Conservation (phyloP, 2,888 invertebrate genomes). For the Flexamia atlantica region DNA sequence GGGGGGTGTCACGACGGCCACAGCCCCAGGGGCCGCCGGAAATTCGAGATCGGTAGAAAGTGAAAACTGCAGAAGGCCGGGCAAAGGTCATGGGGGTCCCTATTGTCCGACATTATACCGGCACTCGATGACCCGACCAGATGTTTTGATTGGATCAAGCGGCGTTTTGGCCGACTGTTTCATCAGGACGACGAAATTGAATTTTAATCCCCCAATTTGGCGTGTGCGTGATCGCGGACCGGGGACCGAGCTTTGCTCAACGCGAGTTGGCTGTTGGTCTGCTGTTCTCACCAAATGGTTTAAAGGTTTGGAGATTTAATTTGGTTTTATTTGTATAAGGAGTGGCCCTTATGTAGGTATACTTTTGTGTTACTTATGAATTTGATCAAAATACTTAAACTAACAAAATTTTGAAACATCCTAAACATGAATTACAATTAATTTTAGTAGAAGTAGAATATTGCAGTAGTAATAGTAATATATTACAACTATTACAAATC, state of each 20-base stretch:
- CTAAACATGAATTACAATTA: too few relatives aligned
- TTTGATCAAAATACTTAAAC: too few relatives aligned
- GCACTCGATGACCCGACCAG: conserved; percentile 57
- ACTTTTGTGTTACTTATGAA: too few relatives aligned
- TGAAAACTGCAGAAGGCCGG: conserved; percentile 54
- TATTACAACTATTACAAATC: too few relatives aligned
- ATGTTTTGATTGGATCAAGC: conserved; percentile 57
- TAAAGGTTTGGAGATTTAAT: neutral
- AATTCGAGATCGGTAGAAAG: conserved; percentile 57
- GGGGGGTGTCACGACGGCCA: neutral
- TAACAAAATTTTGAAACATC: too few relatives aligned
- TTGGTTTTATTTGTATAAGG: too few relatives aligned
- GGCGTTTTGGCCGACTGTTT: conserved; percentile 49
- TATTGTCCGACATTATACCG: conserved; percentile 54
- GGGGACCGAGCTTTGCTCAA: conserved; percentile 4
- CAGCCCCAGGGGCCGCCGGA: conserved; percentile 38
- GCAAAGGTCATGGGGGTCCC: conserved; percentile 53
- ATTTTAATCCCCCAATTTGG: conserved; percentile 50
- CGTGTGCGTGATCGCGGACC: conserved; percentile 27
- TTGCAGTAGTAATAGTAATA: too few relatives aligned
- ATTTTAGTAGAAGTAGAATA: too few relatives aligned
- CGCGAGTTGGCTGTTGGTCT: neutral
- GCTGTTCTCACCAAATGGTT: neutral
- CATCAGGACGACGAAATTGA: conserved; percentile 53
- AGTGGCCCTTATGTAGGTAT: too few relatives aligned